These are phyloP conservation scores for Nanorana parkeri DNA, from an alignment of 2,113 vertebrate species.

Conservation along the genomic window DNA sequence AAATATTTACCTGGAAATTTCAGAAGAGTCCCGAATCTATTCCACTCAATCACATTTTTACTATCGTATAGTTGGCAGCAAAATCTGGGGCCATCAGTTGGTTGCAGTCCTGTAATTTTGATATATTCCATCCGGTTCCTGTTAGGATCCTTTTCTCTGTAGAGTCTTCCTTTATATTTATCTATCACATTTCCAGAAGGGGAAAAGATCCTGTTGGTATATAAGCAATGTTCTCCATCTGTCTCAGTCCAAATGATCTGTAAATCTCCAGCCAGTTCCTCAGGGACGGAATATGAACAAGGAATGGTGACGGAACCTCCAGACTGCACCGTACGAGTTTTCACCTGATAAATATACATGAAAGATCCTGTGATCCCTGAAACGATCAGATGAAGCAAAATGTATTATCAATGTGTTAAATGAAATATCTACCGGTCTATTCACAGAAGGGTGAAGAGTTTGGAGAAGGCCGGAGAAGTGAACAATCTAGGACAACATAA, in stretches of 20 bases:
- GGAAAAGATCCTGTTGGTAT: not conserved
- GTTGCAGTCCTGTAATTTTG: constrained; percentile 5
- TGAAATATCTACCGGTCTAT: too few relatives aligned
- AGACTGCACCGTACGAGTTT: not conserved
- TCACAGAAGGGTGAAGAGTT: too few relatives aligned
- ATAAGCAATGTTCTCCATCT: too few relatives aligned
- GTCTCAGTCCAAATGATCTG: too few relatives aligned
- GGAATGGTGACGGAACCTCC: not conserved
- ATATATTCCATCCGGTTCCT: not conserved
- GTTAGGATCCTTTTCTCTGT: not conserved
- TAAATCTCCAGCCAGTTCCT: too few relatives aligned
- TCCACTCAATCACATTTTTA: fast-evolving
- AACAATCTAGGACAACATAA: too few relatives aligned
- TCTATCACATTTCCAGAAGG: not conserved
- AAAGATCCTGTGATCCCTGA: not conserved
- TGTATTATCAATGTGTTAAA: not conserved
- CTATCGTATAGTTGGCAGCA: constrained; percentile 1
- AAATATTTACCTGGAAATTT: constrained; percentile 10
- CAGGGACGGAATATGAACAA: not conserved
- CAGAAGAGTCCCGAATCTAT: not conserved
- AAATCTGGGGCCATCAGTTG: not conserved
- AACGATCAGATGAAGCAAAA: not conserved
- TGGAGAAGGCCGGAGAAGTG: too few relatives aligned
- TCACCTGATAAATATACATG: not conserved
- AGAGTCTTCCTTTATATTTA: constrained; percentile 35